Conservation (phyloP, 1,140 invertebrate species). For the Neodiprion pinetum region DNA sequence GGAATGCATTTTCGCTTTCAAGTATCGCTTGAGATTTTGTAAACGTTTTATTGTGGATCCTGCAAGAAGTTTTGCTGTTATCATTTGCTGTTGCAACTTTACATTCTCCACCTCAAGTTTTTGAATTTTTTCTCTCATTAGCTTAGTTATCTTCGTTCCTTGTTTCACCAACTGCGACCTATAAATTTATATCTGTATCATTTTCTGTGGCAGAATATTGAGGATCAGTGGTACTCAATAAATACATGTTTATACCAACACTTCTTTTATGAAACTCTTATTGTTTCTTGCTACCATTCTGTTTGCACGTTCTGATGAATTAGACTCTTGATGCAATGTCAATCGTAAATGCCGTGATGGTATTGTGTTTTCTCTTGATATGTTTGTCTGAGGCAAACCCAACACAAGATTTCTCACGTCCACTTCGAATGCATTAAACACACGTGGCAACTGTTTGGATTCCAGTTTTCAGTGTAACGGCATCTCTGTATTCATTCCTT, state of each 20-base stretch:
- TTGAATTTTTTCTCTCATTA: neutral
- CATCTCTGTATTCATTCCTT: constrained; percentile 29
- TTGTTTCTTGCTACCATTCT: neutral
- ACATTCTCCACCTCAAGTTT: neutral
- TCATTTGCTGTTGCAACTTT: neutral
- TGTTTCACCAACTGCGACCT: neutral
- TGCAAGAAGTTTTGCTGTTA: neutral
- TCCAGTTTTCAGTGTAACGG: constrained; percentile 27
- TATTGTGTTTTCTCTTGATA: neutral
- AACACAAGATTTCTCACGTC: constrained; percentile 15
- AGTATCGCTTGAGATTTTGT: neutral
- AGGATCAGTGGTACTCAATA: neutral
- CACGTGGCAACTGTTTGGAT: constrained; percentile 30
- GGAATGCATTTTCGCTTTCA: neutral
- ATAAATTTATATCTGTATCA: neutral
- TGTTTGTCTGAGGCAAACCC: constrained; percentile 9
- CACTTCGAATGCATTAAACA: constrained; percentile 27
- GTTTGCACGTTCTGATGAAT: neutral
- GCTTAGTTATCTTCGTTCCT: neutral
- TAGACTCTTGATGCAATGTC: neutral
- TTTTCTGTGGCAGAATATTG: neutral
- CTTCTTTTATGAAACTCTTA: neutral
- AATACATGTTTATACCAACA: neutral
- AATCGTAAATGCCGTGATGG: neutral
- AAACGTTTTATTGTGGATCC: neutral